Evolutionary conservation across 1,140 invertebrate genomes (phyloP).

Genomic region (Diprion similis): DNA sequence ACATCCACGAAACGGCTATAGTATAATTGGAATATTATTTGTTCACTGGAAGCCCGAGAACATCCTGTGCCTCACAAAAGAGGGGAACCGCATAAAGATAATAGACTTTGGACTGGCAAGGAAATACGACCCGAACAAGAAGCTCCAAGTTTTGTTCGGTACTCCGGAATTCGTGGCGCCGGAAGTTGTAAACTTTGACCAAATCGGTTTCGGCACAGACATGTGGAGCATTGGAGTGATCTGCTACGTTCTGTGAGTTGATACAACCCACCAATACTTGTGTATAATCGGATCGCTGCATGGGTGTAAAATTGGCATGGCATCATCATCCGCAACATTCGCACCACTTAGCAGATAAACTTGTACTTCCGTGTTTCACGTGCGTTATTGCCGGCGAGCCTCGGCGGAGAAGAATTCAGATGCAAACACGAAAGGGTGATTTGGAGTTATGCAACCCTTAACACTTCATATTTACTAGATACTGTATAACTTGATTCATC

Average conservation of each 20-base stretch:
- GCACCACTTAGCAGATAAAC: too few relatives aligned
- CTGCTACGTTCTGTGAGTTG: slow-evolving; percentile 95
- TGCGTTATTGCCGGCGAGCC: too few relatives aligned
- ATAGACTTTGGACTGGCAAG: slow-evolving; percentile 97
- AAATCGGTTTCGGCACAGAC: slow-evolving; percentile 92
- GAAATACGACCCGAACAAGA: slow-evolving; percentile 90
- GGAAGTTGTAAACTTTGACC: slow-evolving; percentile 98
- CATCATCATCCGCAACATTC: neutral
- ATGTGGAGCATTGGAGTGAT: slow-evolving; percentile 99
- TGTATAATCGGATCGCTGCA: slow-evolving; percentile 12
- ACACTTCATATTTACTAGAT: too few relatives aligned
- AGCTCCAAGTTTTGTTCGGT: slow-evolving; percentile 93
- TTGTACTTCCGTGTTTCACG: too few relatives aligned
- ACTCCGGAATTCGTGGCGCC: slow-evolving; percentile 98
- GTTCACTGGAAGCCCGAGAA: slow-evolving; percentile 85
- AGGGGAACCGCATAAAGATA: slow-evolving; percentile 96
- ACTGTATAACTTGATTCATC: too few relatives aligned
- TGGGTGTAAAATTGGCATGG: slow-evolving; percentile 25
- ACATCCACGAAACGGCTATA: slow-evolving; percentile 20
- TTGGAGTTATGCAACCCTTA: too few relatives aligned
- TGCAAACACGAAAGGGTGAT: too few relatives aligned
- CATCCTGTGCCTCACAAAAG: slow-evolving; percentile 92
- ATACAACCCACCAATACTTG: slow-evolving; percentile 9
- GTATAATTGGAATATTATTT: slow-evolving; percentile 24
- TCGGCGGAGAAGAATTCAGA: too few relatives aligned